Conservation (phyloP, 2,797 vertebrate species). For the Pipistrellus nathusii region DNA sequence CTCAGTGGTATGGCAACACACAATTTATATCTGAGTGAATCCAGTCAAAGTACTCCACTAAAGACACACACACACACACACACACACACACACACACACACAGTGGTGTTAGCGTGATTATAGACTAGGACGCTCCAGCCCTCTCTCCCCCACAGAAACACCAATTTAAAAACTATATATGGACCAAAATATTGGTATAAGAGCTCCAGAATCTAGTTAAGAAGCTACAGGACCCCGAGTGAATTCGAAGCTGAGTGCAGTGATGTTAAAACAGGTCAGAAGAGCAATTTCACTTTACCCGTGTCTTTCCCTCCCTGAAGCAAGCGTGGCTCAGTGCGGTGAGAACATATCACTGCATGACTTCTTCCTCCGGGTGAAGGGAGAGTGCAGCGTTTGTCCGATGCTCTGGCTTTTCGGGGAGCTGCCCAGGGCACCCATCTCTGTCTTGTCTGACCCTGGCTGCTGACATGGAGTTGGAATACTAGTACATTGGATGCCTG, state of each 20-base stretch:
- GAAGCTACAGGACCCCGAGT: background rate
- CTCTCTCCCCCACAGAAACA: background rate
- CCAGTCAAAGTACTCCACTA: background rate
- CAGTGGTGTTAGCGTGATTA: background rate
- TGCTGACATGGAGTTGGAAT: background rate
- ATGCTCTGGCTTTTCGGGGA: background rate
- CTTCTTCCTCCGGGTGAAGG: background rate
- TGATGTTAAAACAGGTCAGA: background rate
- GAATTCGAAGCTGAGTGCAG: background rate
- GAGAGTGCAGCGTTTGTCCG: background rate
- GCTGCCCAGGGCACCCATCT: background rate
- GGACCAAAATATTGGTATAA: background rate
- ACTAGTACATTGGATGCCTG: background rate
- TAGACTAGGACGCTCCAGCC: background rate
- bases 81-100: background rate
- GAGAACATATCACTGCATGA: background rate
- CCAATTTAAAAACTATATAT: background rate
- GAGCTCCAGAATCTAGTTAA: constrained; percentile 19
- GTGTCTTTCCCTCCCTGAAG: background rate
- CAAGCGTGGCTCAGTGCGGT: background rate
- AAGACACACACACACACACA: background rate
- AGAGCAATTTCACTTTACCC: background rate
- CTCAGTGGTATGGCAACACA: background rate
- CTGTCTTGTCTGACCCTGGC: background rate
- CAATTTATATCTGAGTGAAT: constrained; percentile 37